Conservation (phyloP, 1,140 invertebrate genomes). For the Acyrthosiphon pisum region DNA sequence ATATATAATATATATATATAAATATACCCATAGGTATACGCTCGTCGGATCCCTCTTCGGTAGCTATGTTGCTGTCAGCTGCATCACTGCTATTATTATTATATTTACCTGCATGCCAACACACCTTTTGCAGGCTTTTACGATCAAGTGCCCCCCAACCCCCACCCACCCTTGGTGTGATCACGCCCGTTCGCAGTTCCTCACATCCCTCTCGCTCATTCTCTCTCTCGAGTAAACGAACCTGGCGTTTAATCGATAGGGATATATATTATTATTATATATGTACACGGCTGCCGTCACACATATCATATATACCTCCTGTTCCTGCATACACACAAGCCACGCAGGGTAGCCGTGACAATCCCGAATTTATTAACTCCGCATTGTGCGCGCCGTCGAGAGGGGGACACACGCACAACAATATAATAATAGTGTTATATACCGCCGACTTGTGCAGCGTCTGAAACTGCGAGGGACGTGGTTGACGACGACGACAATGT, state of each 20-base stretch:
- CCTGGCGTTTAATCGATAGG: slow-evolving; percentile 56
- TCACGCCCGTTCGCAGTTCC: not conserved
- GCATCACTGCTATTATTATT: not conserved
- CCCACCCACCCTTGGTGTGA: no score
- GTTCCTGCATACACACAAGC: not conserved
- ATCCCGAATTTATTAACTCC: slow-evolving; percentile 55
- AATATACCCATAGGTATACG: not conserved
- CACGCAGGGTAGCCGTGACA: slow-evolving; percentile 30
- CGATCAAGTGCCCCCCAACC: slow-evolving; percentile 44
- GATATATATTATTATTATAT: slow-evolving; percentile 24
- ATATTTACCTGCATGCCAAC: slow-evolving; percentile 30
- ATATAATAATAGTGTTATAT: not conserved
- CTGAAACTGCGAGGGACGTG: not conserved
- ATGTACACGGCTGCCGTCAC: not conserved
- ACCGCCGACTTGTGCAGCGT: not conserved
- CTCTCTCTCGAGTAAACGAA: slow-evolving; percentile 28
- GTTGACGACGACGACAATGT: slow-evolving; percentile 7
- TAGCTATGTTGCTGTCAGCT: slow-evolving; percentile 19
- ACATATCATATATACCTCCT: slow-evolving; percentile 3
- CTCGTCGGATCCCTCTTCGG: not conserved
- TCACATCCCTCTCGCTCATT: not conserved
- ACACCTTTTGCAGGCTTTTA: slow-evolving; percentile 37
- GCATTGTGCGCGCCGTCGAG: not conserved
- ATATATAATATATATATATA: no score
- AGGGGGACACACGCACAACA: not conserved